Conservation (phyloP, 1,140 invertebrate genomes). For the Drosophila paulistorum region DNA sequence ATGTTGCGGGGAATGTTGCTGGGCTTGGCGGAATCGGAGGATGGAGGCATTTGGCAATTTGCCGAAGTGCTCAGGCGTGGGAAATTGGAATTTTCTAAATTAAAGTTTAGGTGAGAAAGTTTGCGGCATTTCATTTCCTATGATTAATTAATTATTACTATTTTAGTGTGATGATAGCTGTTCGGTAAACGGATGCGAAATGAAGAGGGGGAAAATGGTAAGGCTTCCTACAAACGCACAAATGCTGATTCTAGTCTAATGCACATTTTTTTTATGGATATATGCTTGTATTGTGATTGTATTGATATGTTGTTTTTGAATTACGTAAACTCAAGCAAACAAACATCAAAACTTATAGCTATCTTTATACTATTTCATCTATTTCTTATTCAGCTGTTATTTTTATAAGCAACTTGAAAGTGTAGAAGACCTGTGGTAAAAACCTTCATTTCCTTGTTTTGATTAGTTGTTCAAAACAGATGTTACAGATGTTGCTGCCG, state of each 20-base stretch:
- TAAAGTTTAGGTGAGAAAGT: conserved; percentile 70
- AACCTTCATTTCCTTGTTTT: conserved; percentile 51
- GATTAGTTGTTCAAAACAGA: conserved; percentile 73
- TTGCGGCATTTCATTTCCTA: conserved; percentile 79
- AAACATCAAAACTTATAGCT: too few relatives aligned
- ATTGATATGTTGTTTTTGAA: too few relatives aligned
- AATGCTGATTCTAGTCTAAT: background rate
- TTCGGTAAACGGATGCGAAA: background rate
- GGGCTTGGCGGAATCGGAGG: background rate
- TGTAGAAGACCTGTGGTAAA: background rate
- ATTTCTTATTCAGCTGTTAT: background rate
- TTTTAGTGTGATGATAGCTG: conserved; percentile 54
- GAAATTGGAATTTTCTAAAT: conserved; percentile 73
- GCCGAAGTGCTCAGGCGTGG: conserved; percentile 56
- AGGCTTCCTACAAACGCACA: too few relatives aligned
- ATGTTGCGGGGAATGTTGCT: background rate
- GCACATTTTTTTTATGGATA: too few relatives aligned
- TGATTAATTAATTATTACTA: conserved; percentile 73
- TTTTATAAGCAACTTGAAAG: background rate
- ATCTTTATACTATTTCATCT: background rate
- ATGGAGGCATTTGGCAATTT: conserved; percentile 59
- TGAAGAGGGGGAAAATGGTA: background rate
- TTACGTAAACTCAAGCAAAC: too few relatives aligned
- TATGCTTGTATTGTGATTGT: too few relatives aligned
- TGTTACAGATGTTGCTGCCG: conserved; percentile 46